phyloP scores from a whole-genome alignment of 2,888 invertebrate species.

The Noctua janthe region DNA sequence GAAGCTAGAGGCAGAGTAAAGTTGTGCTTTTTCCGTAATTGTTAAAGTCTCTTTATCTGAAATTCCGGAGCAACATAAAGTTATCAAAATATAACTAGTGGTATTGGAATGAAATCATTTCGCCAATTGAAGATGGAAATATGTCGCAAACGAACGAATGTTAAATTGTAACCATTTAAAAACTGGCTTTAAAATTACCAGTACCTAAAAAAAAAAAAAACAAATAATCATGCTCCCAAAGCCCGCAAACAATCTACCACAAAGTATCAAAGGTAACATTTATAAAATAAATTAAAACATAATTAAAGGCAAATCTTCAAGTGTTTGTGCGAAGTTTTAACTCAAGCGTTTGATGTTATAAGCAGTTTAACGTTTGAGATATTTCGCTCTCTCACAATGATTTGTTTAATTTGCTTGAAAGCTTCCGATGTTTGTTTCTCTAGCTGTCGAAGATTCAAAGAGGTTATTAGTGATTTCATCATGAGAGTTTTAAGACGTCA shows the following conservation, averaged over 20 bases:
- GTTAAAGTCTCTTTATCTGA: background rate
- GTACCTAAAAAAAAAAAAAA: background rate
- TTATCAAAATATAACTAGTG: background rate
- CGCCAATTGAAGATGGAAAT: background rate
- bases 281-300: slow-evolving; percentile 41
- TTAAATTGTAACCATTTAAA: background rate
- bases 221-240: slow-evolving; percentile 1
- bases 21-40: too few relatives aligned
- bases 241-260: background rate
- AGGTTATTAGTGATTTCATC: slow-evolving; percentile 31
- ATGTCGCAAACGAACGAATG: background rate
- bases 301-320: slow-evolving; percentile 46
- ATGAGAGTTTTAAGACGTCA: slow-evolving; percentile 16
- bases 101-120: background rate
- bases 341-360: slow-evolving; percentile 57
- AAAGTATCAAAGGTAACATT: slow-evolving; percentile 41
- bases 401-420: slow-evolving; percentile 60
- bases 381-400: slow-evolving; percentile 45
- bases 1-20: background rate
- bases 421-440: slow-evolving; percentile 44
- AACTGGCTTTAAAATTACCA: slow-evolving; percentile 6
- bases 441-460: slow-evolving; percentile 46
- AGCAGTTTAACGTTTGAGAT: slow-evolving; percentile 36
- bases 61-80: background rate
- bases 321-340: slow-evolving; percentile 42